phyloP scores from a whole-genome alignment of 2,113 vertebrate genomes.

The Sebastes schlegelii region DNA sequence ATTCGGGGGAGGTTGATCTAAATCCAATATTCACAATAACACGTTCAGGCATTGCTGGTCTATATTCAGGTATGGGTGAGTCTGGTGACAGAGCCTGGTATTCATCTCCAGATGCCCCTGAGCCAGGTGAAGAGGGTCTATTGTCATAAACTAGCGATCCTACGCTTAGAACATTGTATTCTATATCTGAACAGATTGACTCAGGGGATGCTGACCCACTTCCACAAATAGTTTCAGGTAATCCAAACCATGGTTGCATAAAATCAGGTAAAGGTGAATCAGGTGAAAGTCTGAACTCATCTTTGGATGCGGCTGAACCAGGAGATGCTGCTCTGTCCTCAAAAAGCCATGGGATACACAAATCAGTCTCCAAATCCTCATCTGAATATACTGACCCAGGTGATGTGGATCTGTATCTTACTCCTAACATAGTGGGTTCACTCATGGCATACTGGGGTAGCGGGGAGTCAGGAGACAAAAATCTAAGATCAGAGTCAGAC shows the following conservation, averaged over 20 bases:
- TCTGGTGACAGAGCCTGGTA: constrained; percentile 54
- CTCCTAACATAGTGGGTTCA: not conserved
- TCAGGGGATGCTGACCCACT: constrained; percentile 62
- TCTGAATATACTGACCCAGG: constrained; percentile 48
- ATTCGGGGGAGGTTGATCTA: constrained; percentile 71
- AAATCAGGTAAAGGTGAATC: constrained; percentile 63
- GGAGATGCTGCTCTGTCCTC: constrained; percentile 55
- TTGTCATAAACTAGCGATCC: constrained; percentile 24
- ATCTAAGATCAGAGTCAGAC: constrained; percentile 30
- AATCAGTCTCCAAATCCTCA: constrained; percentile 48
- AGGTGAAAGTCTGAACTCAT: constrained; percentile 43
- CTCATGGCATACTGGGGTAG: constrained; percentile 30
- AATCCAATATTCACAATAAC: constrained; percentile 50
- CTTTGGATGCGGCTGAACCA: constrained; percentile 43
- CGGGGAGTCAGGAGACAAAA: constrained; percentile 65
- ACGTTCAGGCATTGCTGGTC: constrained; percentile 3
- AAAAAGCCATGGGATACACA: constrained; percentile 14
- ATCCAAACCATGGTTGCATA: not conserved
- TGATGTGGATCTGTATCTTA: constrained; percentile 37
- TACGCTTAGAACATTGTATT: constrained; percentile 58
- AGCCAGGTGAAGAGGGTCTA: constrained; percentile 66
- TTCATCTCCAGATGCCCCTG: constrained; percentile 60
- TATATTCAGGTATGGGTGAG: constrained; percentile 69
- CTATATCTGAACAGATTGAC: constrained; percentile 65
- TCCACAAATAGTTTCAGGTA: constrained; percentile 20